Evolutionary conservation across 2,797 vertebrate species (phyloP).

Genomic region (Sitta carolinensis): DNA sequence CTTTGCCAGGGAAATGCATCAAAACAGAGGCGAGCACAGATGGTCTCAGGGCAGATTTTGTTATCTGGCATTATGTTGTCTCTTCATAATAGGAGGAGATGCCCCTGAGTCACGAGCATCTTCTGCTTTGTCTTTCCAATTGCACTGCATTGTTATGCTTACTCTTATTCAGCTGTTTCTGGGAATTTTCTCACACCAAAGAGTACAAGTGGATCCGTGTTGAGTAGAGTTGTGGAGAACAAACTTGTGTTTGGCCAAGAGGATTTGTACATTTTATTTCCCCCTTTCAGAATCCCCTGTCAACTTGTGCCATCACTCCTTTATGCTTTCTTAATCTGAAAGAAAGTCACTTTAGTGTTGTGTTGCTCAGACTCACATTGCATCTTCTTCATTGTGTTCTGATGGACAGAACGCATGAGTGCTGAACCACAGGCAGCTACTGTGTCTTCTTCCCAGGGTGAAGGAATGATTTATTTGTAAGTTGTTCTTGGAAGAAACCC

Average conservation of each 20-base stretch:
- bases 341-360: neutral
- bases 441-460: neutral
- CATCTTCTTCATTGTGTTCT: neutral
- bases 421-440: neutral
- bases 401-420: neutral
- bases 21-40: neutral
- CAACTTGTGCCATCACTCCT: neutral
- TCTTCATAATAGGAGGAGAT: neutral
- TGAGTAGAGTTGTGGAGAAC: neutral
- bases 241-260: neutral
- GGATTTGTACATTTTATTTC: neutral
- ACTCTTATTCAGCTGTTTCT: neutral
- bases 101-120: neutral
- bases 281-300: neutral
- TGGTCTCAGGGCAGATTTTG: neutral
- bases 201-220: neutral
- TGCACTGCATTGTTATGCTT: neutral
- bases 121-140: neutral
- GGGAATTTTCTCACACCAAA: neutral
- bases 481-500: neutral
- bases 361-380: neutral
- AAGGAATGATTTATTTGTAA: neutral
- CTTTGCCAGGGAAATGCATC: neutral
- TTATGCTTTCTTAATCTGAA: neutral
- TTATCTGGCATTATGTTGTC: neutral